Evolutionary conservation across 2,113 vertebrate species (phyloP).

Genomic region (Ascaphus truei): DNA sequence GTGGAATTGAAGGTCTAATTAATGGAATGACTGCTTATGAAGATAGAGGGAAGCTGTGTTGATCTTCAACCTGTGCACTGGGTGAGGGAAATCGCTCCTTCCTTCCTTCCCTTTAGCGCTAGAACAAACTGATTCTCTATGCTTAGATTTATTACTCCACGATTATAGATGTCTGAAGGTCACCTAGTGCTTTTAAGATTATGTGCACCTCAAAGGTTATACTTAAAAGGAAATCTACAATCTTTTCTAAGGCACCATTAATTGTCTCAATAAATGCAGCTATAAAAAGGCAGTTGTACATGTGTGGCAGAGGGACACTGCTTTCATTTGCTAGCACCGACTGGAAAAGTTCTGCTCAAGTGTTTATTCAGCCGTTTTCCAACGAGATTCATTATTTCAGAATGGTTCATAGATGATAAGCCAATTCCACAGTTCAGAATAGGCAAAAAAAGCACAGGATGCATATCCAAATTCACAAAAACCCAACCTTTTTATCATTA

Average conservation of each 20-base stretch:
- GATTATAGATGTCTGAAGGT: conserved; percentile 47
- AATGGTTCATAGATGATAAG: too few relatives aligned
- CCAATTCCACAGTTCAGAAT: too few relatives aligned
- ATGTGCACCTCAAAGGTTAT: conserved; percentile 29
- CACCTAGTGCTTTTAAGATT: conserved; percentile 41
- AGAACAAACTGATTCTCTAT: conserved; percentile 49
- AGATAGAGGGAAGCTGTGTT: conserved; percentile 62
- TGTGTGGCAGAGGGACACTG: not conserved
- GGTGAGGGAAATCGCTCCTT: conserved; percentile 53
- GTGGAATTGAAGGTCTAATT: conserved; percentile 88
- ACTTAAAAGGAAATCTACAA: conserved; percentile 32
- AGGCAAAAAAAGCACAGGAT: too few relatives aligned
- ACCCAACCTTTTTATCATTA: too few relatives aligned
- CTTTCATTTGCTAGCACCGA: too few relatives aligned
- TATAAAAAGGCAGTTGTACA: not conserved
- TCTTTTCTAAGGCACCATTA: conserved; percentile 16
- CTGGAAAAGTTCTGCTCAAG: too few relatives aligned
- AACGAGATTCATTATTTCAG: too few relatives aligned
- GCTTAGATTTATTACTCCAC: conserved; percentile 43
- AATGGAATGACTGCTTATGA: conserved; percentile 75
- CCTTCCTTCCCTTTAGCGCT: conserved; percentile 41
- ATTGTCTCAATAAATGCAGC: conserved; percentile 13
- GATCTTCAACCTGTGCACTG: conserved; percentile 58
- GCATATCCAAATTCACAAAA: too few relatives aligned
- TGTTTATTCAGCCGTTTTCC: too few relatives aligned